Evolutionary conservation across 1,140 invertebrate genomes (phyloP).

Genomic region (Meloidogyne hapla): DNA sequence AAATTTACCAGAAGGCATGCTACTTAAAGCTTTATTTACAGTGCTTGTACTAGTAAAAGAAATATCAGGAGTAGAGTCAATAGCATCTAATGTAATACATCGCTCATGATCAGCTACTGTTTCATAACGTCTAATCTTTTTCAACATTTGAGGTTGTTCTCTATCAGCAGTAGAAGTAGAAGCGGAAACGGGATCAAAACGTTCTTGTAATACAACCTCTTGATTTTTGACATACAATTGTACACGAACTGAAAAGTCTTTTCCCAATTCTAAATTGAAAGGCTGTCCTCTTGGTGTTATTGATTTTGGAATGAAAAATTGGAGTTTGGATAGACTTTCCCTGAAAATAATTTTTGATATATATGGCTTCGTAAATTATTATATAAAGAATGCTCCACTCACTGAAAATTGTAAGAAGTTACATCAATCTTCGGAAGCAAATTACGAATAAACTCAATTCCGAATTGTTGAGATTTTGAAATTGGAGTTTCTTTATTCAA

Average conservation of each 20-base stretch:
- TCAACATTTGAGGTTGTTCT: conserved; percentile 8
- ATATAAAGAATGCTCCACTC: background rate
- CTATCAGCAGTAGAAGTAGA: conserved; percentile 10
- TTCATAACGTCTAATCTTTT: conserved; percentile 35
- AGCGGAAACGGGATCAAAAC: background rate
- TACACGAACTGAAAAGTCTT: conserved; percentile 32
- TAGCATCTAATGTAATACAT: background rate
- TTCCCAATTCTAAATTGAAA: conserved; percentile 33
- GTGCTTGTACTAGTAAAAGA: conserved; percentile 23
- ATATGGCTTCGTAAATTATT: too few relatives aligned
- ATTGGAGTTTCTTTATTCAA: conserved; percentile 5
- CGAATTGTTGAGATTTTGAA: conserved; percentile 28
- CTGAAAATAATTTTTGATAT: conserved; percentile 26
- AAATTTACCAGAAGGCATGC: conserved; percentile 21
- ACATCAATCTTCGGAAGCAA: conserved; percentile 29
- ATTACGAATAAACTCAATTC: conserved; percentile 27
- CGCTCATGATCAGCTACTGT: conserved; percentile 15
- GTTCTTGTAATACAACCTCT: conserved; percentile 18
- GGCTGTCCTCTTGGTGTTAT: conserved; percentile 36
- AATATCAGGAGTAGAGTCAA: conserved; percentile 30
- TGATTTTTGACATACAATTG: conserved; percentile 43
- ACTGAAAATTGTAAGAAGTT: conserved; percentile 31
- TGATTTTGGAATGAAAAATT: conserved; percentile 41
- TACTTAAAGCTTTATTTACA: background rate
- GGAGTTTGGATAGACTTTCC: conserved; percentile 39